phyloP scores from a whole-genome alignment of 2,113 vertebrate species.

The Anolis carolinensis region DNA sequence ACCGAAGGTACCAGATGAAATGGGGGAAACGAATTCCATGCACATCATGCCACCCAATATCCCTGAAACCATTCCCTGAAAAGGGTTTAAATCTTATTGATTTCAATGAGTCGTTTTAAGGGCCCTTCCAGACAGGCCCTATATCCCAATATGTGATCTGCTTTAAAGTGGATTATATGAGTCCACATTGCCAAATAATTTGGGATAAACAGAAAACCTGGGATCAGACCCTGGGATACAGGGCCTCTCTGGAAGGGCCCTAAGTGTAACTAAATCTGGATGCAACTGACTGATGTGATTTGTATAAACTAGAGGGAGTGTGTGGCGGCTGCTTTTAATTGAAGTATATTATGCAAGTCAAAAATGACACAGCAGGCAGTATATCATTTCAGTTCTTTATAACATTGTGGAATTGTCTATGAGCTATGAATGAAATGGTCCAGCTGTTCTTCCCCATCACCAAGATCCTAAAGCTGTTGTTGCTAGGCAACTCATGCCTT shows the following conservation, averaged over 20 bases:
- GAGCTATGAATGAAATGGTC: background rate
- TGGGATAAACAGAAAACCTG: too few relatives aligned
- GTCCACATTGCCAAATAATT: too few relatives aligned
- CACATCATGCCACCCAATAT: too few relatives aligned
- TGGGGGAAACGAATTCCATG: too few relatives aligned
- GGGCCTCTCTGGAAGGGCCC: too few relatives aligned
- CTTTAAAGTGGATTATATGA: too few relatives aligned
- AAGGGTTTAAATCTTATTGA: background rate
- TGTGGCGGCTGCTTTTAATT: background rate
- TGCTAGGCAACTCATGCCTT: background rate
- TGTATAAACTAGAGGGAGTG: background rate
- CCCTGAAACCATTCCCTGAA: too few relatives aligned
- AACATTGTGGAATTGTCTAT: background rate
- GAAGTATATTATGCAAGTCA: background rate
- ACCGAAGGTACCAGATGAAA: too few relatives aligned
- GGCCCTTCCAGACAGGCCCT: too few relatives aligned
- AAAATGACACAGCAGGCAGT: too few relatives aligned
- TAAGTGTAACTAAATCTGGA: background rate
- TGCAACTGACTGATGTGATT: background rate
- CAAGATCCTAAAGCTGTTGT: background rate
- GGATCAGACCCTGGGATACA: too few relatives aligned
- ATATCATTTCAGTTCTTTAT: background rate
- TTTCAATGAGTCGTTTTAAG: background rate
- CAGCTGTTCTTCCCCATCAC: background rate
- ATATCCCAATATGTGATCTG: too few relatives aligned